Evolutionary conservation across 2,113 vertebrate species (phyloP), one percentile per base, ranked within the genome.

Genomic region (Zingel zingel): DNA sequence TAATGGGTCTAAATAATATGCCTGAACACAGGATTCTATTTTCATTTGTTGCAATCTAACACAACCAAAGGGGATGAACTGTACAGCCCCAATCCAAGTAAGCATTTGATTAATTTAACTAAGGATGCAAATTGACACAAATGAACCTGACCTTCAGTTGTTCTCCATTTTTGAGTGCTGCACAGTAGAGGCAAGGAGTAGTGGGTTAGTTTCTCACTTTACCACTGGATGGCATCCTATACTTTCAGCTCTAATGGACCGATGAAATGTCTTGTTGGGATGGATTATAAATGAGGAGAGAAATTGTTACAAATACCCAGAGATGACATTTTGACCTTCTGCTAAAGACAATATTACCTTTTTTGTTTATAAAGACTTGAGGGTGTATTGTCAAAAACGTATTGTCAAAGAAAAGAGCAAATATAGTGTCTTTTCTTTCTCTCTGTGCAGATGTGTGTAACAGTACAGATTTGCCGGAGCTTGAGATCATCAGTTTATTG

Each of bases 401-500:
- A 11, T 43, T 43, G 21, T 5, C 2, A 53, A 45, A 51, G 25
- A 64, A 59, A 43, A 57, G 2, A 66, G 62, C 21, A 56, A 9
- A 51, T 21, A 51, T 6, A 59, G 4, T n/a, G 5, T 76, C n/a
- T 86, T 86, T 15, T 83, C 51, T 83, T 6, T 83, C 10, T 74
- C 21, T 79, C 21, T 85, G 16, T 81, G 25, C 75, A 99, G 98
- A 99, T 95, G 98, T 99, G 96, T 99, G 98, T 95, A 99, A 98
- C 86, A 99, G 96, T 96, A 97, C 97, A 90, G 96, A 99, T 86
- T 96, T 99, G 93, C 98, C 98, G 30, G 98, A 99, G 95, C 98
- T 99, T 39, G 98, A 99, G 95, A 99, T 99, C 94, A 98, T 99
- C 94, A 99, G 98, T 89, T 94, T 99, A 30, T 94, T 99, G 96